phyloP scores from a whole-genome alignment of 2,113 vertebrate genomes.

The Gymnorhina tibicen region DNA sequence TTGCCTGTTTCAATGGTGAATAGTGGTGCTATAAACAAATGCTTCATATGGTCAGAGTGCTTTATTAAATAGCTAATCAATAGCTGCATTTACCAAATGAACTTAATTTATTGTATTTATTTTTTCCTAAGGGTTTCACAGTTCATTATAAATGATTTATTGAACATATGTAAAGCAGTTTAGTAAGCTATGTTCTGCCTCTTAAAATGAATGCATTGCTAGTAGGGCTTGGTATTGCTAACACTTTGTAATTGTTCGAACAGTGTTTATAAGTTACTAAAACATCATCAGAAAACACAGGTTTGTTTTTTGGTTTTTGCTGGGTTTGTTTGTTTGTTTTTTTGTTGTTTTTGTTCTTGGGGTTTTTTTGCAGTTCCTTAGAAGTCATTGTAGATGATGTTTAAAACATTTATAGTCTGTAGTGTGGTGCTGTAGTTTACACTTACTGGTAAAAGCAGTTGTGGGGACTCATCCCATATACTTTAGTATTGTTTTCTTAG shows the following conservation, averaged over 20 bases:
- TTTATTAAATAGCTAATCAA: slow-evolving; percentile 37
- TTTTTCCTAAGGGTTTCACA: slow-evolving; percentile 11
- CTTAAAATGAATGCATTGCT: slow-evolving; percentile 3
- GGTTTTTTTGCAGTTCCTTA: not conserved
- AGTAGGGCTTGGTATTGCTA: not conserved
- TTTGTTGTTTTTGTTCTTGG: too few relatives aligned
- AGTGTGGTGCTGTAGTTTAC: not conserved
- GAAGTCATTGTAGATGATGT: not conserved
- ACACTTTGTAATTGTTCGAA: not conserved
- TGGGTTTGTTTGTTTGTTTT: too few relatives aligned
- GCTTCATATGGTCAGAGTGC: not conserved
- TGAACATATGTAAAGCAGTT: slow-evolving; percentile 8
- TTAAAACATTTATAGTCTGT: not conserved
- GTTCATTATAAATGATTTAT: slow-evolving; percentile 55
- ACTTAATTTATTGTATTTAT: slow-evolving; percentile 36
- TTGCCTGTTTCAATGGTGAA: not conserved
- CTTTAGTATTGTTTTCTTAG: not conserved
- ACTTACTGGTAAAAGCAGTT: not conserved
- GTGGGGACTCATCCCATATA: not conserved
- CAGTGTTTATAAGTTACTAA: not conserved
- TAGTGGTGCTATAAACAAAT: not conserved
- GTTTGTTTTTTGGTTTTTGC: not conserved
- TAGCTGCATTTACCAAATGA: slow-evolving; percentile 33
- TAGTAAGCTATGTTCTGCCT: not conserved
- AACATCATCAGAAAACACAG: not conserved